Evolutionary conservation across 2,113 vertebrate species (phyloP).

Genomic region (Amphiprion percula): DNA sequence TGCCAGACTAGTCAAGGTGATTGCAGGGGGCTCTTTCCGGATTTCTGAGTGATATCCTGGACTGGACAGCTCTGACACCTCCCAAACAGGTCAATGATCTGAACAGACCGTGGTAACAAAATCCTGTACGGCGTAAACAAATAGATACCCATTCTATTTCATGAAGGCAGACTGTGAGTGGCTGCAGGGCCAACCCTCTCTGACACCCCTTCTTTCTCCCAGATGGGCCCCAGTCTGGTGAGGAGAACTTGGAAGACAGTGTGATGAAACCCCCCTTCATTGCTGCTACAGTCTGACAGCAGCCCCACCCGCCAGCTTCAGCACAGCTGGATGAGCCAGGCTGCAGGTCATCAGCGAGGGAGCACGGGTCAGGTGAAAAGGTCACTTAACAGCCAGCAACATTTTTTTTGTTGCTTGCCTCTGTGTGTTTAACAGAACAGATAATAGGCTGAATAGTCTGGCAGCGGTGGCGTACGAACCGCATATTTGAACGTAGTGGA

Average conservation of each 20-base stretch:
- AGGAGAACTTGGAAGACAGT: constrained; percentile 29
- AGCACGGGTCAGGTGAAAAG: constrained; percentile 57
- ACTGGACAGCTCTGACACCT: constrained; percentile 33
- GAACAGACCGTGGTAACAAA: constrained; percentile 60
- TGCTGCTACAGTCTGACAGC: constrained; percentile 43
- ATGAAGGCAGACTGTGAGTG: constrained; percentile 48
- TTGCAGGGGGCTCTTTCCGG: constrained; percentile 23
- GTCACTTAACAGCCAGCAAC: constrained; percentile 56
- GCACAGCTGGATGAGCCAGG: constrained; percentile 71
- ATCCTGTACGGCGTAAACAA: constrained; percentile 52
- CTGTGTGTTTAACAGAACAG: constrained; percentile 31
- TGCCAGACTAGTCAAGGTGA: constrained; percentile 59
- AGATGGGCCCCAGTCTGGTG: constrained; percentile 56
- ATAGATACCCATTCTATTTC: constrained; percentile 50
- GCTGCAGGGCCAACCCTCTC: constrained; percentile 53
- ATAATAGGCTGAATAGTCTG: constrained; percentile 2
- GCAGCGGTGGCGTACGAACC: constrained; percentile 2
- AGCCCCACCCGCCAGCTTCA: constrained; percentile 27
- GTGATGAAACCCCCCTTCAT: constrained; percentile 45
- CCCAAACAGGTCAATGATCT: constrained; percentile 49
- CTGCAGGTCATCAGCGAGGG: constrained; percentile 40
- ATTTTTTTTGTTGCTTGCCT: constrained; percentile 21
- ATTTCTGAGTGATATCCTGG: constrained; percentile 38
- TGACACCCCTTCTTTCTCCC: constrained; percentile 53
- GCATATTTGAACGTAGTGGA: constrained; percentile 22